A percentile compares a stretch with the other conserved stretches of the same genome.
phyloP scores from a whole-genome alignment of 1,140 invertebrate species.

The Procambarus virginalis region DNA sequence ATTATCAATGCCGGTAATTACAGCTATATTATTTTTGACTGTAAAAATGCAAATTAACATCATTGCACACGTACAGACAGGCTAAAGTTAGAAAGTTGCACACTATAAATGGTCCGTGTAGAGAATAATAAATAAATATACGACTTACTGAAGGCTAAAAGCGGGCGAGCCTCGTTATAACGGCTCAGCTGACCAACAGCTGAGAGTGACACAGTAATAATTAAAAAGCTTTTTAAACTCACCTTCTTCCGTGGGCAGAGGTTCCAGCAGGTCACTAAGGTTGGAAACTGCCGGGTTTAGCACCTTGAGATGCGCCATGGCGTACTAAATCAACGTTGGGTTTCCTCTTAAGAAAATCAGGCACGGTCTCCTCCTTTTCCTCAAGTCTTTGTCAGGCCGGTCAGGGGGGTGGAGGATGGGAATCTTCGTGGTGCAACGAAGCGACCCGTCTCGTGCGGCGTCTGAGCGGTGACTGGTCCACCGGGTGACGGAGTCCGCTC shows the following conservation, averaged over 20 bases:
- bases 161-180: not conserved
- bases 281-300: constrained; percentile 22
- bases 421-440: not conserved
- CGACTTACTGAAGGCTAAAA: no score
- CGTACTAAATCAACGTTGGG: not conserved
- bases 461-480: constrained; percentile 32
- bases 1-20: no score
- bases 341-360: not conserved
- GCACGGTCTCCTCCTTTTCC: not conserved
- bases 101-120: no score
- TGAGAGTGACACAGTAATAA: not conserved
- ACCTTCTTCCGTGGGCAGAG: constrained; percentile 52
- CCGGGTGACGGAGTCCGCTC: constrained; percentile 13
- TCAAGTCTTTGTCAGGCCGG: not conserved
- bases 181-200: not conserved
- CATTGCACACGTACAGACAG: no score
- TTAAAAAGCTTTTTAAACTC: not conserved
- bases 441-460: not conserved
- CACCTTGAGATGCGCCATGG: constrained; percentile 52
- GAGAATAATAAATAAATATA: no score
- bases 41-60: no score
- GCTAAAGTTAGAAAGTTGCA: no score
- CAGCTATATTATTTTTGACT: no score
- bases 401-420: no score
- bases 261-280: constrained; percentile 43